Evolutionary conservation across 2,797 vertebrate genomes (phyloP), one percentile per base, ranked within the genome.

Genomic region (Protosalanx chinensis): DNA sequence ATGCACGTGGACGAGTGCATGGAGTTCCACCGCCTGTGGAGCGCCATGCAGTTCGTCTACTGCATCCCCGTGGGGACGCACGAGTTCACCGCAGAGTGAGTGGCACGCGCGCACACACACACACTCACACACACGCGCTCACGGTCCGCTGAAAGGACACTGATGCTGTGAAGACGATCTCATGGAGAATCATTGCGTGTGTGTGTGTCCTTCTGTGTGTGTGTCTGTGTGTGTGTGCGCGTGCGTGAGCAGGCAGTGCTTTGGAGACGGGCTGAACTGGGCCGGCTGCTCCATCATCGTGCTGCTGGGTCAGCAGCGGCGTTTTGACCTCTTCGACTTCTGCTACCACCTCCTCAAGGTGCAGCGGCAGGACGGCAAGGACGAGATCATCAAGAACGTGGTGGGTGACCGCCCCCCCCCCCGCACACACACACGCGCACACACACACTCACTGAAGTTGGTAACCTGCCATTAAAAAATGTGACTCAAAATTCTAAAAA

Each of bases 31-130:
- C 95, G 97, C 56, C 95, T 99, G 73, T 99, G 97, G 97, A 99
- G 97, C 0, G 97, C 97, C 89, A 99, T 99, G 97, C 97, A 99
- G 89, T 99, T 99, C 13, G 97, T 99, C 30, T 99, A 98, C 92
- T 98, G 96, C 90, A 99, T 99, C 85, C 97, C 97, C 0, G 97
- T 99, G 79, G 97, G 97, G 76, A 98, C 97, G 29, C 97, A 99
- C 0, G 97, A 99, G 91, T 99, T 98, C 90, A 99, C 97, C 0
- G 97, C 97, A 58, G 97, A 99, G 97, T 98, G 82, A 92, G 97
- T 92, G 6, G 29, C 23, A 27, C 23, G 23, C 23, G 23, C 23
- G 1, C 23, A 27, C 23, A 27, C 23, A 27, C 23, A 1, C 23
- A 27, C 23, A 27, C 23, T 1, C 23, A 27, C 23, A 1, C 23